phyloP scores from a whole-genome alignment of 2,888 invertebrate species.

The Micoletzkya japonica region DNA sequence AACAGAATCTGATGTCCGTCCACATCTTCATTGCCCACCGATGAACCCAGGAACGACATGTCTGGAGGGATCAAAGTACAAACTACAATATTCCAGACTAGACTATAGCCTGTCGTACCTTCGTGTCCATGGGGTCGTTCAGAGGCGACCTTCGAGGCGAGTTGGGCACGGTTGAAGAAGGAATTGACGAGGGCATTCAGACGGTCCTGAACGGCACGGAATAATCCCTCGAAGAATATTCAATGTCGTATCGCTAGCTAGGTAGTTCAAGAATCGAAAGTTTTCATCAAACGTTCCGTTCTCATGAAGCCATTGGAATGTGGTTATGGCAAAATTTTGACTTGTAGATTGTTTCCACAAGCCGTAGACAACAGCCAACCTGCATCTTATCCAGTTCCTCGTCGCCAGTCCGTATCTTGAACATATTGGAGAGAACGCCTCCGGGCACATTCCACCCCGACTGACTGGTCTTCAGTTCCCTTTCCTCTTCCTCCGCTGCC shows the following conservation, averaged over 20 bases:
- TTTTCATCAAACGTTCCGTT: no score
- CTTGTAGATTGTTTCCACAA: background rate
- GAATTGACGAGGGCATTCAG: constrained; percentile 15
- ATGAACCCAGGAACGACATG: background rate
- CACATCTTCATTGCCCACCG: constrained; percentile 24
- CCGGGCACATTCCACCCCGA: background rate
- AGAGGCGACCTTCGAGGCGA: background rate
- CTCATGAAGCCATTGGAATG: no score
- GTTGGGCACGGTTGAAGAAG: constrained; percentile 21
- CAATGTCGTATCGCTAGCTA: no score
- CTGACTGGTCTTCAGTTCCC: no score
- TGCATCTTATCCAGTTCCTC: constrained; percentile 25
- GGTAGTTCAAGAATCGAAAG: no score
- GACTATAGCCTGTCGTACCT: background rate
- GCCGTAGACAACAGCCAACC: no score
- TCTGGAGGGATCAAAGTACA: background rate
- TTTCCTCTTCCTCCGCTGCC: no score
- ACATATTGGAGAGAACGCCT: constrained; percentile 16
- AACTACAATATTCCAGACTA: background rate
- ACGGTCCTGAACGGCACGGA: background rate
- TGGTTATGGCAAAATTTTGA: no score
- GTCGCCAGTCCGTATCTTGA: constrained; percentile 24
- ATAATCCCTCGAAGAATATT: background rate
- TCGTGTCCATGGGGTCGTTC: constrained; percentile 22
- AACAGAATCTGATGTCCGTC: constrained; percentile 24